phyloP scores from a whole-genome alignment of 1,140 invertebrate genomes.

The Neodiprion fabricii region DNA sequence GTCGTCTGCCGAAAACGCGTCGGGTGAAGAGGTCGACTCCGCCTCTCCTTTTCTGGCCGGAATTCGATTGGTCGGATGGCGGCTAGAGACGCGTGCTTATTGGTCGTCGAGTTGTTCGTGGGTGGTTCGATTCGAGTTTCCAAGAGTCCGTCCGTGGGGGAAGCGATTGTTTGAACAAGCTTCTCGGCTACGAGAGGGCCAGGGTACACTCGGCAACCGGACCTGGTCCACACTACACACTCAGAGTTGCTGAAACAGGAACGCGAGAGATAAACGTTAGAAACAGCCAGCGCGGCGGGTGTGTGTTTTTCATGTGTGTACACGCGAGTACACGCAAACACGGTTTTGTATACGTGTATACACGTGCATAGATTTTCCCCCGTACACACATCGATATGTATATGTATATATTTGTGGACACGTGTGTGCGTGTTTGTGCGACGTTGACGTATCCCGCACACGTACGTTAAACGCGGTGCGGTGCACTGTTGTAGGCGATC shows the following conservation, averaged over 20 bases:
- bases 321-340: too few relatives aligned
- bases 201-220: slow-evolving; percentile 59
- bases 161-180: slow-evolving; percentile 61
- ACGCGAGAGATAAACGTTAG: neutral
- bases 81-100: neutral
- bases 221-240: slow-evolving; percentile 55
- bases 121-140: neutral
- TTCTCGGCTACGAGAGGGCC: slow-evolving; percentile 52
- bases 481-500: too few relatives aligned
- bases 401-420: too few relatives aligned
- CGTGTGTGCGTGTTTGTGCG: too few relatives aligned
- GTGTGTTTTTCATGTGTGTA: neutral
- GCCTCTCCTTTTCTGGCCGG: slow-evolving; percentile 10
- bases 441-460: too few relatives aligned
- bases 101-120: neutral
- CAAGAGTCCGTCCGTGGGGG: slow-evolving; percentile 12
- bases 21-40: too few relatives aligned
- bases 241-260: slow-evolving; percentile 40
- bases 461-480: too few relatives aligned
- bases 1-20: slow-evolving; percentile 8
- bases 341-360: too few relatives aligned
- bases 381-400: too few relatives aligned
- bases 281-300: neutral
- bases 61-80: slow-evolving; percentile 21
- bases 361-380: too few relatives aligned